Conservation (phyloP, 2,113 vertebrate species). For the Albula goreensis region DNA sequence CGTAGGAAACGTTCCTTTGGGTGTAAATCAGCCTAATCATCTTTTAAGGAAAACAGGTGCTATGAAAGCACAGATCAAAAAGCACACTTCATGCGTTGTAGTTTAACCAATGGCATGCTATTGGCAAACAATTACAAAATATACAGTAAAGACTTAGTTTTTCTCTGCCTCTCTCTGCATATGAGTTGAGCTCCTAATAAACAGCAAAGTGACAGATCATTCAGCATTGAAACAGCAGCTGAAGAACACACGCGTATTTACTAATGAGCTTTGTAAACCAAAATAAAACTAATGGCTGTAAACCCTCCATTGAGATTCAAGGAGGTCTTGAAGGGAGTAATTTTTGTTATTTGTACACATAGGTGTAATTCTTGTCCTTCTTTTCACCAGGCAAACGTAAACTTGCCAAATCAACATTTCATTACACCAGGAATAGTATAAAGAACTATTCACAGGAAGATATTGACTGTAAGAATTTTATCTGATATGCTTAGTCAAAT, state of each 20-base stretch:
- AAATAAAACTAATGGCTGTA: not conserved
- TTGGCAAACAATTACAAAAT: conserved; percentile 33
- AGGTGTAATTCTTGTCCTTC: too few relatives aligned
- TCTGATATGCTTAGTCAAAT: not conserved
- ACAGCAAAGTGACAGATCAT: not conserved
- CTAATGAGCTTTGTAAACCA: not conserved
- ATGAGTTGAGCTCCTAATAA: not conserved
- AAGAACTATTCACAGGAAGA: too few relatives aligned
- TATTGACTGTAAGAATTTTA: not conserved
- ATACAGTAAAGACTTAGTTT: too few relatives aligned
- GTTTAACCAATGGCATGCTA: conserved; percentile 25
- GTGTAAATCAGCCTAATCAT: not conserved
- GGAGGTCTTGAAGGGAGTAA: not conserved
- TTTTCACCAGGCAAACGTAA: too few relatives aligned
- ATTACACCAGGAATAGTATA: too few relatives aligned
- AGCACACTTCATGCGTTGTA: conserved; percentile 43
- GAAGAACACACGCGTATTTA: not conserved
- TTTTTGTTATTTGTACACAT: too few relatives aligned
- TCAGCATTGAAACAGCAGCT: not conserved
- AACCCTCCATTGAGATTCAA: not conserved
- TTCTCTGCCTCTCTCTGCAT: not conserved
- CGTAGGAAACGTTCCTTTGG: not conserved
- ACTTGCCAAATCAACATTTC: too few relatives aligned
- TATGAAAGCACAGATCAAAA: conserved; percentile 31
- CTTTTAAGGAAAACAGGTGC: not conserved